Conservation (phyloP, 1,140 invertebrate genomes). For the Hyposmocoma kahamanoa region DNA sequence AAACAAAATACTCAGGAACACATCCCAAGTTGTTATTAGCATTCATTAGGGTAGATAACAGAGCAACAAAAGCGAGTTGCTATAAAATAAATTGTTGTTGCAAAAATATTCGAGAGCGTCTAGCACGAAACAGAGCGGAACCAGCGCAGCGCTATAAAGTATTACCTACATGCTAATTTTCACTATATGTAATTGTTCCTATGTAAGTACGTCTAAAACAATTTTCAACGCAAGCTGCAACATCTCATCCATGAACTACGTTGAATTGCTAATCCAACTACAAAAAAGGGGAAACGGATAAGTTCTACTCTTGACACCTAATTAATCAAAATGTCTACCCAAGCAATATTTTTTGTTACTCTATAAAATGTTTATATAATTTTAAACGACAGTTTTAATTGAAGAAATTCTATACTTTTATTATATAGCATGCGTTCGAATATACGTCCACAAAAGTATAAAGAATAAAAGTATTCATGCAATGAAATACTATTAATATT, state of each 20-base stretch:
- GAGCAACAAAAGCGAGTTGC: slow-evolving; percentile 46
- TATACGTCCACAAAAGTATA: neutral
- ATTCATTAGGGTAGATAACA: neutral
- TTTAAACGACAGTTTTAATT: slow-evolving; percentile 17
- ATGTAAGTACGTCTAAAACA: slow-evolving; percentile 42
- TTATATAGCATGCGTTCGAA: neutral
- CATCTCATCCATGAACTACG: slow-evolving; percentile 44
- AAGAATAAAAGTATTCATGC: slow-evolving; percentile 24
- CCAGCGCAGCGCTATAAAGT: slow-evolving; percentile 57
- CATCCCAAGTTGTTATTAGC: neutral
- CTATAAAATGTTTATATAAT: slow-evolving; percentile 14
- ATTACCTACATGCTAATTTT: slow-evolving; percentile 70
- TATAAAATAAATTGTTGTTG: slow-evolving; percentile 49
- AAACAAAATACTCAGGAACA: neutral
- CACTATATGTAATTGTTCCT: slow-evolving; percentile 53
- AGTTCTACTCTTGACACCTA: slow-evolving; percentile 17
- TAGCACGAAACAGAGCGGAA: slow-evolving; percentile 58
- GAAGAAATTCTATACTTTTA: neutral
- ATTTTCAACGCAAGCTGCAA: slow-evolving; percentile 54
- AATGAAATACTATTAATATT: slow-evolving; percentile 9
- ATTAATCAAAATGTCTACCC: slow-evolving; percentile 25
- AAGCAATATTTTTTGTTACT: slow-evolving; percentile 21
- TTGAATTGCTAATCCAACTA: slow-evolving; percentile 28
- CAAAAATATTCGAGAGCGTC: slow-evolving; percentile 58
- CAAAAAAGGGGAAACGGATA: slow-evolving; percentile 19